These are phyloP conservation scores for Stichodactyla helianthus DNA, from an alignment of 64 coral and sea anemone species.

Conservation along the genomic window DNA sequence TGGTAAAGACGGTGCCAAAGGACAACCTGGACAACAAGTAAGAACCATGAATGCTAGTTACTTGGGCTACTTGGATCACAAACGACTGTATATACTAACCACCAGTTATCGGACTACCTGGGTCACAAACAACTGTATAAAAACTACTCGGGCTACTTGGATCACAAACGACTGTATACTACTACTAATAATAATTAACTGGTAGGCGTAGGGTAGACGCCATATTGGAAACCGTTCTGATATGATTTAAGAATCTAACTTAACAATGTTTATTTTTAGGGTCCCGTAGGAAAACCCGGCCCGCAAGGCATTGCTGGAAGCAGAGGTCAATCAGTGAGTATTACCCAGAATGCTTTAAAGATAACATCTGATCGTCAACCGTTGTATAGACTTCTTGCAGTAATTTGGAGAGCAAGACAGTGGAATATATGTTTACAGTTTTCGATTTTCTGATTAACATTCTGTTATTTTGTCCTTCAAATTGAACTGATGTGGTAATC, in stretches of 20 bases:
- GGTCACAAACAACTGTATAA: not conserved
- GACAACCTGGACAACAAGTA: slow-evolving; percentile 24
- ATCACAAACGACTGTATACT: too few relatives aligned
- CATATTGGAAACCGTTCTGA: not conserved
- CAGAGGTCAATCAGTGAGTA: slow-evolving; percentile 17
- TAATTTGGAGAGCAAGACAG: too few relatives aligned
- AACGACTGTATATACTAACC: too few relatives aligned
- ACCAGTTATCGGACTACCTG: not conserved
- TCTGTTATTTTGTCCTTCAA: too few relatives aligned
- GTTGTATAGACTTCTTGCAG: too few relatives aligned
- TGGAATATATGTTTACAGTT: too few relatives aligned
- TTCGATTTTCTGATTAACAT: too few relatives aligned
- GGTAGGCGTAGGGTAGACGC: not conserved
- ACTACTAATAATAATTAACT: too few relatives aligned
- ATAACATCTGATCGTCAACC: too few relatives aligned
- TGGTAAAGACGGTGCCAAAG: slow-evolving; percentile 18
- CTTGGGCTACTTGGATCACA: not conserved
- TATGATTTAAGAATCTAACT: not conserved
- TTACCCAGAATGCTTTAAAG: not conserved
- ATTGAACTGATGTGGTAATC: too few relatives aligned
- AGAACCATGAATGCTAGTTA: not conserved
- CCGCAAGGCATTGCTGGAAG: slow-evolving; percentile 14
- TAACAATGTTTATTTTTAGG: not conserved
- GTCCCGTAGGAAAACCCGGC: not conserved
- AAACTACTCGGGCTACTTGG: not conserved